Evolutionary conservation across 2,113 vertebrate genomes (phyloP), one percentile per base, ranked within the genome.

Genomic region (Cyanistes caeruleus): DNA sequence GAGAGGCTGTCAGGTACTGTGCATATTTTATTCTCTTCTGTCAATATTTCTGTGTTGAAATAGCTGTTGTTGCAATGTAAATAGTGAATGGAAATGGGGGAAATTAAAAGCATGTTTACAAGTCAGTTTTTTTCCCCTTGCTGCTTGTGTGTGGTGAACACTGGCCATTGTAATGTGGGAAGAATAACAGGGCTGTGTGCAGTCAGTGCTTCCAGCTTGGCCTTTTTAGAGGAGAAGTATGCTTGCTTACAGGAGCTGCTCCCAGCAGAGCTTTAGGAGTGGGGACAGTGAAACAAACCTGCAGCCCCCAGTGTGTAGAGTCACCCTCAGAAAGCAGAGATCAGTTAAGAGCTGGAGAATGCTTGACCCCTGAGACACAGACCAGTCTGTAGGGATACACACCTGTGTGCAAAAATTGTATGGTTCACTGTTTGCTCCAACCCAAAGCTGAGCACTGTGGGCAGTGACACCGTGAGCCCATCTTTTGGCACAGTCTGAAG

Each of bases 1-100:
- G 96, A 98, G 99, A 97, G 99, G 99, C 94, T 99, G 99, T 82
- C 99, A 99, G 99, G 99, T 99, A 98, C 98, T 74, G 75, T 96
- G 79, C 15, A 1, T 80, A 13, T 92, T 95, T 95, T 60, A 65
- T 75, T 87, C 46, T 69, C 43, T 72, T 72, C 16, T 84, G 30
- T 79, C 58, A 39, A 3, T 85, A 23, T 72, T 74, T 68, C n/a
- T 81, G 4, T 75, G n/a, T 72, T 24, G 15, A 58, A 41, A 30
- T 56, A 52, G 21, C 44, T 84, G 33, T 64, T 84, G 30, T 63
- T 81, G 41, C 23, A 31, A 31, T n/a, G 7, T 63, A 70, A 70
- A 27, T 48, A 62, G 44, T 41, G 49, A 84, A 11, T 49, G 35
- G 41, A 63, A 76, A 64, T 58, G 39, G 27, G 22, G 35, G 27